Conservation (phyloP, 1,140 invertebrate genomes). For the Caenorhabditis tropicalis region DNA sequence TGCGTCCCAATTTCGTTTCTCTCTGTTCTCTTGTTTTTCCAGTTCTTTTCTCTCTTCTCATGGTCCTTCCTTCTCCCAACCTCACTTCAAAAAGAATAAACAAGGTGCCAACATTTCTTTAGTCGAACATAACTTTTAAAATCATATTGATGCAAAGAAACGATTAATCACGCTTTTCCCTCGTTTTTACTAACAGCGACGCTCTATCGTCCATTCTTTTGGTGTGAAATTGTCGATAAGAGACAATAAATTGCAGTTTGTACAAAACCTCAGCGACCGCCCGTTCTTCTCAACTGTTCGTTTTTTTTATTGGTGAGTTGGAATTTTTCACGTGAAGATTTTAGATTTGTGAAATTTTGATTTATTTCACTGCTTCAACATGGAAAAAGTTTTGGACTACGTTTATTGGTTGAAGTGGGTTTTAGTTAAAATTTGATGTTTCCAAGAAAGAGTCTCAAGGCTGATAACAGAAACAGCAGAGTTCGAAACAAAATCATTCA, state of each 20-base stretch:
- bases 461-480: too few relatives aligned
- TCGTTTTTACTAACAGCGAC: neutral
- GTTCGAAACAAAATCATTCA: too few relatives aligned
- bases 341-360: neutral
- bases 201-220: neutral
- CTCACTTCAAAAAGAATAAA: slow-evolving; percentile 22
- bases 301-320: slow-evolving; percentile 28
- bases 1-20: slow-evolving; percentile 23
- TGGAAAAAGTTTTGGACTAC: neutral
- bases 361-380: neutral
- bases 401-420: neutral
- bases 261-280: slow-evolving; percentile 1
- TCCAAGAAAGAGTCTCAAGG: too few relatives aligned
- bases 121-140: neutral
- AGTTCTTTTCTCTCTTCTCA: neutral
- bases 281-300: neutral
- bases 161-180: neutral
- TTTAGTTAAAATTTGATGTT: neutral
- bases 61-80: neutral
- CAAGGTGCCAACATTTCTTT: neutral
- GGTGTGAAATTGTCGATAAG: slow-evolving; percentile 31
- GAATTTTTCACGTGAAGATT: neutral
- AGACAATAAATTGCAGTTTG: slow-evolving; percentile 26
- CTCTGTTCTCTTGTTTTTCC: slow-evolving; percentile 22
- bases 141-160: neutral